Conservation (phyloP, 1,140 invertebrate genomes). For the Cherax quadricarinatus region DNA sequence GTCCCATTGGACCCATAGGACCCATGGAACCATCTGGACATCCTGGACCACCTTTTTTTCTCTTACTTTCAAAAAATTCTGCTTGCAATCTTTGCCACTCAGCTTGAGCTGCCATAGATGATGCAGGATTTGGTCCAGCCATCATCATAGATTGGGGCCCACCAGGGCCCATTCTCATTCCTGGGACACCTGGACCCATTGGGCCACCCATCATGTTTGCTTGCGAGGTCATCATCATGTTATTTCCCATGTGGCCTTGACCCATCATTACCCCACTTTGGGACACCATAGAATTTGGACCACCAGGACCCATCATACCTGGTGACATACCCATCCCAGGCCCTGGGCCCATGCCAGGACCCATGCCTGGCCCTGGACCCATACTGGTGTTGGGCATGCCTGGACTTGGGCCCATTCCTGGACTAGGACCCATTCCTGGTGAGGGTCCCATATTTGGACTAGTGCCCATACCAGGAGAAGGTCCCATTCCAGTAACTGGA, state of each 20-base stretch:
- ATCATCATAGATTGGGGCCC: constrained; percentile 81
- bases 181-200: constrained; percentile 71
- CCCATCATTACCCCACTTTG: constrained; percentile 74
- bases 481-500: constrained; percentile 65
- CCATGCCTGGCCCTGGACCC: constrained; percentile 70
- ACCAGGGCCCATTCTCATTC: constrained; percentile 77
- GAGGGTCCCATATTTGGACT: constrained; percentile 75
- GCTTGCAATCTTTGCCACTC: constrained; percentile 94
- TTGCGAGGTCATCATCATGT: constrained; percentile 72
- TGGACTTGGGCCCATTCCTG: constrained; percentile 71
- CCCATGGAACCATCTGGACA: constrained; percentile 73
- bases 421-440: constrained; percentile 71
- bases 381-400: constrained; percentile 54
- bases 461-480: constrained; percentile 74
- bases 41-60: constrained; percentile 77
- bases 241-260: constrained; percentile 75
- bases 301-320: constrained; percentile 77
- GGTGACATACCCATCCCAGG: constrained; percentile 74
- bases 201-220: constrained; percentile 73
- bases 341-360: constrained; percentile 60
- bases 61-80: constrained; percentile 86
- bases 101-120: constrained; percentile 82
- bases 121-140: constrained; percentile 75
- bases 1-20: constrained; percentile 74
- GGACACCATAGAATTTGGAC: constrained; percentile 74